phyloP scores from a whole-genome alignment of 2,113 vertebrate genomes.

The Lagopus muta region DNA sequence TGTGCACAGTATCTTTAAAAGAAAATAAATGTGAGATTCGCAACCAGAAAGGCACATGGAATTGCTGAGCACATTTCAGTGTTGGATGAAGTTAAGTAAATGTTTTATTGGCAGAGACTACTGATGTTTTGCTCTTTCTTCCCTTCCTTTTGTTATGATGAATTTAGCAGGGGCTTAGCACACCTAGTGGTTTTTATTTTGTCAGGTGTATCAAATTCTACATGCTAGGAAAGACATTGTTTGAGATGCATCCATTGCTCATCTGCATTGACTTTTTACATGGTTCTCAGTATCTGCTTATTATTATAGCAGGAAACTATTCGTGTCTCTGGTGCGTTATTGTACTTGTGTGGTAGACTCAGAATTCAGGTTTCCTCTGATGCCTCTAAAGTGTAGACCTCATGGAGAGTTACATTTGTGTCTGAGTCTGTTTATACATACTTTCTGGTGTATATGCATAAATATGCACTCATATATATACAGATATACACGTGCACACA shows the following conservation, averaged over 20 bases:
- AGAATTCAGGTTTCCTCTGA: background rate
- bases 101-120: background rate
- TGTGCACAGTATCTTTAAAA: background rate
- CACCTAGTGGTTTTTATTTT: background rate
- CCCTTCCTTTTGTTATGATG: background rate
- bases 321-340: background rate
- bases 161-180: background rate
- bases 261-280: background rate
- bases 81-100: background rate
- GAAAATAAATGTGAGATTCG: background rate
- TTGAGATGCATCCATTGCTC: background rate
- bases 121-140: background rate
- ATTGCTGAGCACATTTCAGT: background rate
- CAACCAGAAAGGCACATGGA: background rate
- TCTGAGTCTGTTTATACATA: background rate
- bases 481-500: background rate
- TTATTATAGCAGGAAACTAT: background rate
- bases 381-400: background rate
- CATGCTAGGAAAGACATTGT: background rate
- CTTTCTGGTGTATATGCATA: background rate
- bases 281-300: background rate
- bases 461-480: background rate
- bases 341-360: background rate
- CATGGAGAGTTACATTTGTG: accelerated
- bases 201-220: background rate